Conservation (phyloP, 1,140 invertebrate species). For the Oryctes rhinoceros region DNA sequence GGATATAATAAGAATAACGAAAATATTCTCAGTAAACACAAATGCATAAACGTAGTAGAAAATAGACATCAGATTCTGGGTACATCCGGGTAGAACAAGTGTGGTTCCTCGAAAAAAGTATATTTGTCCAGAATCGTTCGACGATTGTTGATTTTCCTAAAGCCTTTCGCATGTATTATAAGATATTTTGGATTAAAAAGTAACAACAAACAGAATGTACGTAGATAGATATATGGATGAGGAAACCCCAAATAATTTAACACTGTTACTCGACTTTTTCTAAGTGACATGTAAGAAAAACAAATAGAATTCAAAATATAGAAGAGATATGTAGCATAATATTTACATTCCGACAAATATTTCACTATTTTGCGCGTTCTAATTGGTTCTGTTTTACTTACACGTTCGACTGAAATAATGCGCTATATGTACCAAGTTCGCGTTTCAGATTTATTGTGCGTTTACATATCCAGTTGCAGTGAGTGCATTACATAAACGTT, state of each 20-base stretch:
- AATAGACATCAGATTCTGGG: conserved; percentile 15
- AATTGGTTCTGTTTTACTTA: not conserved
- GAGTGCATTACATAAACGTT: no score
- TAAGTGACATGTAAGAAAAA: conserved; percentile 16
- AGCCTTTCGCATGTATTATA: not conserved
- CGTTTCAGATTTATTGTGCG: no score
- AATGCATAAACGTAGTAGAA: not conserved
- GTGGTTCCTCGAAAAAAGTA: conserved; percentile 10
- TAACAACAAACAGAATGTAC: not conserved
- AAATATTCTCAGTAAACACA: not conserved
- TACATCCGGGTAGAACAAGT: conserved; percentile 16
- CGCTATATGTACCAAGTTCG: not conserved
- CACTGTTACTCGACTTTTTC: conserved; percentile 6
- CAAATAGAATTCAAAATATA: conserved; percentile 8
- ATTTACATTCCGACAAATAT: conserved; percentile 23
- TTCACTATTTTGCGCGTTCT: not conserved
- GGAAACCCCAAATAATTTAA: conserved; percentile 26
- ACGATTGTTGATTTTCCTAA: not conserved
- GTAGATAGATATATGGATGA: not conserved
- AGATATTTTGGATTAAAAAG: not conserved
- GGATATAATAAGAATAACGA: not conserved
- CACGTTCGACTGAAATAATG: not conserved
- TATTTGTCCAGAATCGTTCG: not conserved
- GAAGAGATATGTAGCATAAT: conserved; percentile 34
- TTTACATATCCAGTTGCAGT: no score